These are phyloP conservation scores for Mormyrus lacerda DNA, from an alignment of 2,113 vertebrate genomes.

Conservation along the genomic window DNA sequence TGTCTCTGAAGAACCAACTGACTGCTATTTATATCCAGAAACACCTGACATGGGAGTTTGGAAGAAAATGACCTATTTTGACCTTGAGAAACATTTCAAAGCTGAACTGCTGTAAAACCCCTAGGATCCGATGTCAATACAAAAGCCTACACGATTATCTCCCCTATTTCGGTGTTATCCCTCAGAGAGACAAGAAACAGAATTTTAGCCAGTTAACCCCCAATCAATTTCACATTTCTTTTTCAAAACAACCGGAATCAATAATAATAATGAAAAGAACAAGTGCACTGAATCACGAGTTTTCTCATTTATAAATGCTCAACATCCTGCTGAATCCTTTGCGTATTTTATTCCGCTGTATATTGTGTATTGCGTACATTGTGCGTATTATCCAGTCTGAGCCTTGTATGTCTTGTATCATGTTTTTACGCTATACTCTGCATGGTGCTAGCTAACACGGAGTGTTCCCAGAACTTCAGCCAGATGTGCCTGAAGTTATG, in stretches of 20 bases:
- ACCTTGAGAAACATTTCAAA: constrained; percentile 23
- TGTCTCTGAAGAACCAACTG: not conserved
- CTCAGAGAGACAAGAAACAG: not conserved
- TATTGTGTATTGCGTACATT: not conserved
- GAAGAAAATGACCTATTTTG: constrained; percentile 15
- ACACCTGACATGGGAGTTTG: not conserved
- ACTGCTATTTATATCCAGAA: not conserved
- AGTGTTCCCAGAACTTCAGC: not conserved
- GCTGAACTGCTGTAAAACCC: constrained; percentile 10
- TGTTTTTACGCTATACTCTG: not conserved
- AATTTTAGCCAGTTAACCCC: not conserved
- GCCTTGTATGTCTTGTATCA: not conserved
- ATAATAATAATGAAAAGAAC: not conserved
- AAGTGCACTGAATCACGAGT: not conserved
- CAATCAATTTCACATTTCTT: not conserved
- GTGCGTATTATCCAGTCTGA: not conserved
- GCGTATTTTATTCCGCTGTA: not conserved
- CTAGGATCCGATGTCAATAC: constrained; percentile 18
- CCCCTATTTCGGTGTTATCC: constrained; percentile 5
- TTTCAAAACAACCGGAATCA: not conserved
- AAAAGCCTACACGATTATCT: constrained; percentile 1
- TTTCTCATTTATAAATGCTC: not conserved
- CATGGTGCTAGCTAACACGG: not conserved
- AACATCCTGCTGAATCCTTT: not conserved
- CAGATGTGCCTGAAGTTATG: not conserved